Conservation (phyloP, 2,113 vertebrate genomes). For the Cricetomys ansorgei region DNA sequence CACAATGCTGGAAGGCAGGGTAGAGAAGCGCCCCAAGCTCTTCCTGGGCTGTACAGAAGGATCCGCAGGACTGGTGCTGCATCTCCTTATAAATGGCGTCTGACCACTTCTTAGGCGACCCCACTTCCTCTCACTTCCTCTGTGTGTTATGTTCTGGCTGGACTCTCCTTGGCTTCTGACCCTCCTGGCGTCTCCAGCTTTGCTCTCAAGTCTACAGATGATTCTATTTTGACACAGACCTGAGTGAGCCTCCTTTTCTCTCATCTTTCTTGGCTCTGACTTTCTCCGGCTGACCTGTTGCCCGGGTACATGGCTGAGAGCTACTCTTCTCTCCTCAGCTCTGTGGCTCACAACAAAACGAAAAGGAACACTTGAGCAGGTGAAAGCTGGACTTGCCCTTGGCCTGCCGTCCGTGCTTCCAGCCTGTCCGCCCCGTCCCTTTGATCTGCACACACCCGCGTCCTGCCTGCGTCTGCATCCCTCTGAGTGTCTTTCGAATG, state of each 20-base stretch:
- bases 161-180: background rate
- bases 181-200: background rate
- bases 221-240: background rate
- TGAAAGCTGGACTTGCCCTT: background rate
- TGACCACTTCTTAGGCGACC: too few relatives aligned
- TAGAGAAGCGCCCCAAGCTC: background rate
- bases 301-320: background rate
- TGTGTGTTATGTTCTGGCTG: fast-evolving
- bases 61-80: fast-evolving
- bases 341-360: background rate
- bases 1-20: background rate
- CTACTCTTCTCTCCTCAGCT: background rate
- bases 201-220: background rate
- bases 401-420: background rate
- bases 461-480: background rate
- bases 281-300: background rate
- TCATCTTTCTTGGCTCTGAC: background rate
- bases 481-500: background rate
- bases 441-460: background rate
- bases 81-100: background rate
- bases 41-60: background rate
- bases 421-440: background rate
- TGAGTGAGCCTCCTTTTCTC: background rate
- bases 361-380: background rate
- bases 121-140: fast-evolving